phyloP scores from a whole-genome alignment of 2,888 invertebrate species.

The Polydesmus complanatus region DNA sequence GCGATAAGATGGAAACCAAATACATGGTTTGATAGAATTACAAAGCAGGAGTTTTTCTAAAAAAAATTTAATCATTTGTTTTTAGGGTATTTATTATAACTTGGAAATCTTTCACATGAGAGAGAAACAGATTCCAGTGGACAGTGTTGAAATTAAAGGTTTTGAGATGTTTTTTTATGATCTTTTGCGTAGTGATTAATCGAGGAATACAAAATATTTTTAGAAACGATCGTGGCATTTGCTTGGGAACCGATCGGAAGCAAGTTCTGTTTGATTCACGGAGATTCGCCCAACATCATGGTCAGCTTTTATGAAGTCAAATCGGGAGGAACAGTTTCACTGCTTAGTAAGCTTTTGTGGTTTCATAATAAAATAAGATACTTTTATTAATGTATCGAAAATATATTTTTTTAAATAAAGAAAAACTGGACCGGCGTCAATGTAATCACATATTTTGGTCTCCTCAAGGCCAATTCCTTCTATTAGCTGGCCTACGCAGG shows the following conservation, averaged over 20 bases:
- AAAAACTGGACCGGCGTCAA: conserved; percentile 49
- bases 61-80: background rate
- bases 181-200: background rate
- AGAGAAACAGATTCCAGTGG: conserved; percentile 93
- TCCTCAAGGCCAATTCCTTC: conserved; percentile 86
- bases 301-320: conserved; percentile 89
- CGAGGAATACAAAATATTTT: background rate
- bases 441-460: conserved; percentile 89
- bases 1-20: conserved; percentile 63
- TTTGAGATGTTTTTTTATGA: background rate
- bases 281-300: conserved; percentile 67
- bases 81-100: conserved; percentile 82
- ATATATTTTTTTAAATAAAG: conserved; percentile 40
- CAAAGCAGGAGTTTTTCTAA: background rate
- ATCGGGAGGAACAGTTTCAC: conserved; percentile 72
- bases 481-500: conserved; percentile 69
- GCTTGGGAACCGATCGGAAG: conserved; percentile 97
- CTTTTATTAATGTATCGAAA: background rate
- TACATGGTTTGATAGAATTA: conserved; percentile 58
- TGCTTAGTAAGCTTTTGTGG: conserved; percentile 54
- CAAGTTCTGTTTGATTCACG: conserved; percentile 93
- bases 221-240: conserved; percentile 53
- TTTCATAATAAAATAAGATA: background rate
- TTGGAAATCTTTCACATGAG: conserved; percentile 98
- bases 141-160: conserved; percentile 83